Percentiles rank a stretch among this genome's conserved stretches.
phyloP scores from a whole-genome alignment of 1,140 invertebrate genomes.

The Neodiprion lecontei region DNA sequence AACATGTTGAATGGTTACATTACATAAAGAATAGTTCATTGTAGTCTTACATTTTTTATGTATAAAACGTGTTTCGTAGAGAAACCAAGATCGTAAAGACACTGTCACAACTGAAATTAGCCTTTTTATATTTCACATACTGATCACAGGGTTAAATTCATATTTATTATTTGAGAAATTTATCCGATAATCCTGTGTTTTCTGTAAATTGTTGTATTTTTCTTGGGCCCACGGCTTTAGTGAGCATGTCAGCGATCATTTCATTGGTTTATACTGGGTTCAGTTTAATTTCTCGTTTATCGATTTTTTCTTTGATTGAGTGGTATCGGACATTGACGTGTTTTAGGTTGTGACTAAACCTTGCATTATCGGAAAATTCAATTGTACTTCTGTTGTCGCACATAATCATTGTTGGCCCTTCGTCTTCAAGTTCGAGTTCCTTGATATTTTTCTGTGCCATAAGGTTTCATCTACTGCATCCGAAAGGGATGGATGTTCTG shows the following conservation, averaged over 20 bases:
- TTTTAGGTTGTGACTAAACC: not conserved
- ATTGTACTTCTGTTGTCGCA: not conserved
- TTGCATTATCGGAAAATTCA: not conserved
- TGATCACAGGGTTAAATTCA: too few species aligned
- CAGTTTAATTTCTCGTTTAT: not conserved
- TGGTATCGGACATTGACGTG: not conserved
- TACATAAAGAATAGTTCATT: too few species aligned
- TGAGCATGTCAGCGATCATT: not conserved
- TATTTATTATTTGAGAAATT: too few species aligned
- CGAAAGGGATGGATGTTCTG: constrained; percentile 1
- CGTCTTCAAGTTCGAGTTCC: not conserved
- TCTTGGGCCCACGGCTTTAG: not conserved
- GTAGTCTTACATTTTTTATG: too few species aligned
- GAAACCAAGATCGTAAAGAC: too few species aligned
- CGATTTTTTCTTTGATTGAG: not conserved
- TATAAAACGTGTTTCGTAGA: too few species aligned
- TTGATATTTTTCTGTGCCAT: not conserved
- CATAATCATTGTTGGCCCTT: constrained; percentile 3
- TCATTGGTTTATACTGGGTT: not conserved
- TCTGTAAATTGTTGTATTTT: not conserved
- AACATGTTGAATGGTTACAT: too few species aligned
- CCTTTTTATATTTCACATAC: too few species aligned
- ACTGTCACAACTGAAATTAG: too few species aligned
- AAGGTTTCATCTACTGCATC: constrained; percentile 12
- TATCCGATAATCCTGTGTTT: not conserved